These are phyloP conservation scores for Graptemys geographica DNA, from an alignment of 2,797 vertebrate genomes.

Conservation along the genomic window DNA sequence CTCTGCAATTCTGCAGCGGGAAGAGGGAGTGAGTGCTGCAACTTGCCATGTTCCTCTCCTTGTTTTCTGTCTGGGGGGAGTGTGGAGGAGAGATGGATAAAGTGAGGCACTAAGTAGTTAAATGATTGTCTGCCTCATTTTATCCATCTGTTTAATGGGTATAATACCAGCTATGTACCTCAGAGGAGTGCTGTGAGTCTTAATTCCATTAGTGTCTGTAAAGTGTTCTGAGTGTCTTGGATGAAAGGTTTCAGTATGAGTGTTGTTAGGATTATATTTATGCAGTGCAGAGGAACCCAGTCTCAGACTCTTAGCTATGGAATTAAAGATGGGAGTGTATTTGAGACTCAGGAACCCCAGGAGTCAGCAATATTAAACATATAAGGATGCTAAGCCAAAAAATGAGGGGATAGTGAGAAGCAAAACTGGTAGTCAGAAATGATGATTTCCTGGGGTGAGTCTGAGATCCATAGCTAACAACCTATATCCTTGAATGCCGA, in stretches of 20 bases:
- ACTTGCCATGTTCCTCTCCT: neutral
- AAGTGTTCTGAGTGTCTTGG: neutral
- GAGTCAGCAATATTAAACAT: neutral
- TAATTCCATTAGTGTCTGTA: neutral
- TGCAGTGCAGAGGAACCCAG: slow-evolving; percentile 10
- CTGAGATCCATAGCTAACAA: neutral
- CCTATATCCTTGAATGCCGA: neutral
- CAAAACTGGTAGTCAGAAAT: neutral
- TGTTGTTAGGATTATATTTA: neutral
- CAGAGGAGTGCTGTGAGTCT: neutral
- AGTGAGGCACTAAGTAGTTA: too few species aligned
- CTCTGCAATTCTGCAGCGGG: neutral
- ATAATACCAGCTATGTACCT: neutral
- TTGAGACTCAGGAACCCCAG: neutral
- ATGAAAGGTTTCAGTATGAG: neutral
- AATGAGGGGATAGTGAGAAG: neutral
- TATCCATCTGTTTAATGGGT: neutral
- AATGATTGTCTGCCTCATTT: neutral
- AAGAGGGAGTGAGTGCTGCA: neutral
- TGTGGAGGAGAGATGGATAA: neutral
- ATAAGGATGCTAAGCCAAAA: neutral
- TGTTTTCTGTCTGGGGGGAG: neutral
- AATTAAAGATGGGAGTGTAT: neutral
- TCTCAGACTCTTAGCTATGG: neutral
- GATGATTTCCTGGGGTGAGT: neutral